Evolutionary conservation across 2,797 vertebrate genomes (phyloP).

Genomic region (Momotus momota): DNA sequence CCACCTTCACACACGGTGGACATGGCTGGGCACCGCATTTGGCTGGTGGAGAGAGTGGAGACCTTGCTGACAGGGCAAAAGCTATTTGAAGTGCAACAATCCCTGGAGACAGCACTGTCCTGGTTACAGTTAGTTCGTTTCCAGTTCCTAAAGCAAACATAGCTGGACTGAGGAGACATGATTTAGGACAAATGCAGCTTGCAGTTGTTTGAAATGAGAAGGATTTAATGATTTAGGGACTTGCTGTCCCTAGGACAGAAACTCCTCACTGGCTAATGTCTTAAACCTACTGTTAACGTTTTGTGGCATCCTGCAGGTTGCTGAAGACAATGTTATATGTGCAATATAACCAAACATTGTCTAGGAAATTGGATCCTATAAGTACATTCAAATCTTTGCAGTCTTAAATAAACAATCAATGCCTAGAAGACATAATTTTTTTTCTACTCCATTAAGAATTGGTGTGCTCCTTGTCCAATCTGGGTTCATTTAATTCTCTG

Average conservation of each 20-base stretch:
- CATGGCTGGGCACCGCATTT: accelerated
- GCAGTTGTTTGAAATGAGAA: background rate
- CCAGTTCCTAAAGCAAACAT: background rate
- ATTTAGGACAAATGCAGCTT: background rate
- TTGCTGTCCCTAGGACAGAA: background rate
- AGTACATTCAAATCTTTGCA: background rate
- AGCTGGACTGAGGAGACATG: background rate
- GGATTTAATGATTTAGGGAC: background rate
- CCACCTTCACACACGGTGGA: background rate
- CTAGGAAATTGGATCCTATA: background rate
- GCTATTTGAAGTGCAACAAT: background rate
- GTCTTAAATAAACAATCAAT: background rate
- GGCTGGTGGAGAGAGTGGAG: background rate
- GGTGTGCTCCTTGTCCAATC: background rate
- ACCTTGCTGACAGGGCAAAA: background rate
- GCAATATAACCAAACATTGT: background rate
- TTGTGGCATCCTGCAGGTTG: background rate
- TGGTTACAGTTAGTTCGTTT: background rate
- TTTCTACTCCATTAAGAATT: background rate
- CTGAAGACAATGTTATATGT: background rate
- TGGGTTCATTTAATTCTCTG: background rate
- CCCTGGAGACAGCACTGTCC: background rate
- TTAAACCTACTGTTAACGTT: background rate
- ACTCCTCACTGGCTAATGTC: background rate
- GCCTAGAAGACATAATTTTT: background rate